These are phyloP conservation scores for Porites lutea DNA, from an alignment of 64 coral and sea anemone genomes.

Conservation along the genomic window DNA sequence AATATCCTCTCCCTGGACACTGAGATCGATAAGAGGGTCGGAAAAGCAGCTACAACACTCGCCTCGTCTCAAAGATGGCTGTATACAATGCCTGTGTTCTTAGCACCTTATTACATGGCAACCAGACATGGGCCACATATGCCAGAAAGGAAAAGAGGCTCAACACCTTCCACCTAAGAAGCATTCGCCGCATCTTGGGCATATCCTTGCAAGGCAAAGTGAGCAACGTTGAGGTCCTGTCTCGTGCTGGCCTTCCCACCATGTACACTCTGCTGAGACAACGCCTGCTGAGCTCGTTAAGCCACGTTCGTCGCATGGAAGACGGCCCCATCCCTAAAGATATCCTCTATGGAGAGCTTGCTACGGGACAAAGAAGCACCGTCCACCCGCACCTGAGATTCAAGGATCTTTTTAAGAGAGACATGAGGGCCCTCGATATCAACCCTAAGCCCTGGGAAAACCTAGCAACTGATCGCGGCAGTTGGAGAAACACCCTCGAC, in stretches of 20 bases:
- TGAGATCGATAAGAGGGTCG: conserved; percentile 14
- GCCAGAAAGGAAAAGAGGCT: not conserved
- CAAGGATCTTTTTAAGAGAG: conserved; percentile 12
- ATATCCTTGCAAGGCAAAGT: conserved; percentile 29
- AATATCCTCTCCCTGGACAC: conserved; percentile 18
- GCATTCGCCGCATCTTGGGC: conserved; percentile 22
- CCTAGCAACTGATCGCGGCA: not conserved
- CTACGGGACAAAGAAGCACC: not conserved
- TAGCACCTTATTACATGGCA: conserved; percentile 33
- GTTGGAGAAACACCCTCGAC: not conserved
- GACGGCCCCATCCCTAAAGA: not conserved
- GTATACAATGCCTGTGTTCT: conserved; percentile 41
- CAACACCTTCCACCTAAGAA: conserved; percentile 32
- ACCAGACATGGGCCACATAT: conserved; percentile 25
- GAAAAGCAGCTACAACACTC: not conserved
- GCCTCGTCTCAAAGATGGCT: not conserved
- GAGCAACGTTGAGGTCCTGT: conserved; percentile 5
- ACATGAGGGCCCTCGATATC: not conserved
- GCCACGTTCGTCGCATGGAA: not conserved
- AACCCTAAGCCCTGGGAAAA: not conserved
- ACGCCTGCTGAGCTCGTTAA: too few relatives aligned
- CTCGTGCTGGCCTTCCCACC: not conserved
- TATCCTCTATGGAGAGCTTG: not conserved
- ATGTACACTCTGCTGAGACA: conserved; percentile 17
- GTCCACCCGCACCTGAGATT: not conserved